A percentile compares a stretch with the other conserved stretches of the same genome.
Evolutionary conservation across 2,888 invertebrate species (phyloP).

Genomic region (Branchellion lobata): DNA sequence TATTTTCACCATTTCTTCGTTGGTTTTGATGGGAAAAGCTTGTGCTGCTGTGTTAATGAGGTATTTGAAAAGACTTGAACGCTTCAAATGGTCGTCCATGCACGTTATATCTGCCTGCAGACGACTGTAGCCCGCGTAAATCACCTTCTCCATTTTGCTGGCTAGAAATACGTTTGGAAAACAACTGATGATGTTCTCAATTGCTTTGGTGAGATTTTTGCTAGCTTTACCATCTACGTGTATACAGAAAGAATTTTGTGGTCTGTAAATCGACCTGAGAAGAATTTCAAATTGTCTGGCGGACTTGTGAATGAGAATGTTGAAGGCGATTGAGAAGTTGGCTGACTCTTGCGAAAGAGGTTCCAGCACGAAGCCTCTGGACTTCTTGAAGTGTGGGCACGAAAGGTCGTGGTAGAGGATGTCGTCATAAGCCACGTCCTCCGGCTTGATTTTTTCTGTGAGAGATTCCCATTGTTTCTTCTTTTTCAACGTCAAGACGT

Average conservation of each 20-base stretch:
- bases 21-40: conserved; percentile 60
- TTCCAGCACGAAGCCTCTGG: conserved; percentile 43
- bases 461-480: too few relatives aligned
- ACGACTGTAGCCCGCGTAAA: conserved; percentile 58
- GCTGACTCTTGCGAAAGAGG: conserved; percentile 52
- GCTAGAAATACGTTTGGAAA: conserved; percentile 60
- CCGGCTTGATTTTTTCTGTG: not conserved
- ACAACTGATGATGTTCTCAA: conserved; percentile 54
- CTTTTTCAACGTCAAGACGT: too few relatives aligned
- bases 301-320: conserved; percentile 57
- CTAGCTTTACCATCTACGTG: conserved; percentile 58
- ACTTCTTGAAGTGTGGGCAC: conserved; percentile 46
- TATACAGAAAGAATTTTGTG: conserved; percentile 60
- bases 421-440: not conserved
- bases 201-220: conserved; percentile 51
- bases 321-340: conserved; percentile 58
- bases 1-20: conserved; percentile 59
- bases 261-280: conserved; percentile 57
- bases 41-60: conserved; percentile 60
- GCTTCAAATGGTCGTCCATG: conserved; percentile 56
- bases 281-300: conserved; percentile 56
- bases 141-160: conserved; percentile 56
- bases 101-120: conserved; percentile 59
- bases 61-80: conserved; percentile 57
- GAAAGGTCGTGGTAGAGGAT: not conserved